Conservation (phyloP, 1,140 invertebrate species). For the Teleopsis dalmanni region DNA sequence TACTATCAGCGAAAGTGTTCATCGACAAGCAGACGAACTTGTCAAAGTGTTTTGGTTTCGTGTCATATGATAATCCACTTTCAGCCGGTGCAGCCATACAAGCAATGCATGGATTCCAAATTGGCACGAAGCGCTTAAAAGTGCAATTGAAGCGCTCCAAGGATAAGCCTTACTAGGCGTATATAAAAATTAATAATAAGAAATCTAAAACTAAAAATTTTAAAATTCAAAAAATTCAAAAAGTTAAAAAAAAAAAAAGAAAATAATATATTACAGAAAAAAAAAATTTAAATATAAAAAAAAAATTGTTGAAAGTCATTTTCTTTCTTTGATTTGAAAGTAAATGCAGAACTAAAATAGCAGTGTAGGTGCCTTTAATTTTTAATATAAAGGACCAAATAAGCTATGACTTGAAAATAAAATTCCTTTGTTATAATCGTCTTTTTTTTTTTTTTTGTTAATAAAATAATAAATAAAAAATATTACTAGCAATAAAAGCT, state of each 20-base stretch:
- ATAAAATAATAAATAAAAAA: too few species aligned
- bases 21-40: conserved; percentile 98
- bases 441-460: too few species aligned
- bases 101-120: conserved; percentile 96
- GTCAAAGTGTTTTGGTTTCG: conserved; percentile 98
- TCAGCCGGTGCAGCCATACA: conserved; percentile 92
- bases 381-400: too few species aligned
- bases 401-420: too few species aligned
- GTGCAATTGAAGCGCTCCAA: conserved; percentile 95
- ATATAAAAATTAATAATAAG: neutral
- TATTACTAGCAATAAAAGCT: too few species aligned
- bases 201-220: neutral
- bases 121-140: conserved; percentile 94
- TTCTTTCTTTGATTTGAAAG: too few species aligned
- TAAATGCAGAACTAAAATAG: too few species aligned
- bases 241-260: neutral
- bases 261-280: neutral
- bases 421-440: too few species aligned
- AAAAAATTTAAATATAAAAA: neutral
- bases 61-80: conserved; percentile 89
- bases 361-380: too few species aligned
- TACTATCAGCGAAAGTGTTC: conserved; percentile 98
- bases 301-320: too few species aligned
- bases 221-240: neutral
- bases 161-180: conserved; percentile 82